Conservation (phyloP, 1,140 invertebrate species). For the Plectus sambesii region DNA sequence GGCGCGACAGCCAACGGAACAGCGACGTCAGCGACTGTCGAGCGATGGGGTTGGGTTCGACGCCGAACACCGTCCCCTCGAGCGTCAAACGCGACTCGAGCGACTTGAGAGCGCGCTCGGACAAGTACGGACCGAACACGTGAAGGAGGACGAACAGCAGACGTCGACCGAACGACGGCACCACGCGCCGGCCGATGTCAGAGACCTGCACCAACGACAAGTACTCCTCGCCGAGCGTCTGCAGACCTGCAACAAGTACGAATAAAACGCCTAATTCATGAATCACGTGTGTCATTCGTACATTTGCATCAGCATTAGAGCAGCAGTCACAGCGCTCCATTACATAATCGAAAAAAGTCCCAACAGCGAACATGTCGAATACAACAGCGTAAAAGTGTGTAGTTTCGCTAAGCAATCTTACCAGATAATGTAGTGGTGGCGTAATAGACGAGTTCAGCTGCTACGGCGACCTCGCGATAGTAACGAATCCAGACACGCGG, state of each 20-base stretch:
- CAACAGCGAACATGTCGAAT: too few species aligned
- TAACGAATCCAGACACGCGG: conserved; percentile 27
- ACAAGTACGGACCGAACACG: conserved; percentile 16
- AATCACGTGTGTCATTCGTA: too few species aligned
- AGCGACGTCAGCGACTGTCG: conserved; percentile 6
- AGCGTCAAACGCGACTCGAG: too few species aligned
- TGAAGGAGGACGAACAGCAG: conserved; percentile 19
- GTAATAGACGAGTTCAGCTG: conserved; percentile 26
- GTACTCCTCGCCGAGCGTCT: conserved; percentile 41
- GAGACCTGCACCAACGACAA: conserved; percentile 31
- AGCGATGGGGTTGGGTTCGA: background rate
- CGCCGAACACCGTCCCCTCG: too few species aligned
- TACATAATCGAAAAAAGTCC: too few species aligned
- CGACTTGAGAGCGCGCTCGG: too few species aligned
- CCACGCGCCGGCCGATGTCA: background rate
- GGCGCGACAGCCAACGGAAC: conserved; percentile 10
- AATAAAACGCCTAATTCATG: conserved; percentile 6
- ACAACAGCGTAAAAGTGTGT: background rate
- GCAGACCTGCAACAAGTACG: conserved; percentile 18
- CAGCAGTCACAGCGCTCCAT: too few species aligned
- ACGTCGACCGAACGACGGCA: conserved; percentile 11
- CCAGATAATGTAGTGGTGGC: conserved; percentile 25
- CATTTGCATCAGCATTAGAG: too few species aligned
- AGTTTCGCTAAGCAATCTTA: conserved; percentile 3
- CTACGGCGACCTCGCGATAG: conserved; percentile 19